These are phyloP conservation scores for Oreochromis spilurus DNA, from an alignment of 2,113 vertebrate species.

Conservation along the genomic window DNA sequence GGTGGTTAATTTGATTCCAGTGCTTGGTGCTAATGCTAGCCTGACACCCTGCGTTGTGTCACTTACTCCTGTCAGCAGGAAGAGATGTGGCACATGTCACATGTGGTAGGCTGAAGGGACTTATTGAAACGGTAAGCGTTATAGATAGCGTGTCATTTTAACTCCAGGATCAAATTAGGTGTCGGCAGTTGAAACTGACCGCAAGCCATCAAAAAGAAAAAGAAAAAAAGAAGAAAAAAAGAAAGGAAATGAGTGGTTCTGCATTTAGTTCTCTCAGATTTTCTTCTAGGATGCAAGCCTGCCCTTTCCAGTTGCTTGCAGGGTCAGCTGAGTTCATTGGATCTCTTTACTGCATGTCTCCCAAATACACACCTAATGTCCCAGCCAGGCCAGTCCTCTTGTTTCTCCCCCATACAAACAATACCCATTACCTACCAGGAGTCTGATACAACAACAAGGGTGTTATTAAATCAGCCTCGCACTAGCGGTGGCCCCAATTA, in stretches of 20 bases:
- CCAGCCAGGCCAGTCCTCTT: conserved; percentile 6
- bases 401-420: conserved; percentile 45
- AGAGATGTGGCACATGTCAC: conserved; percentile 54
- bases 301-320: conserved; percentile 38
- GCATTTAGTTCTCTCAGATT: not conserved
- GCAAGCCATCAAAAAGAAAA: not conserved
- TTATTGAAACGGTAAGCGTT: not conserved
- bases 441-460: conserved; percentile 45
- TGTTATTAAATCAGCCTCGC: conserved; percentile 45
- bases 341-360: conserved; percentile 14
- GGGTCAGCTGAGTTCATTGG: conserved; percentile 17
- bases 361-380: not conserved
- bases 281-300: not conserved
- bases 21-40: conserved; percentile 50
- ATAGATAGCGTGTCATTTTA: not conserved
- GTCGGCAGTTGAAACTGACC: not conserved
- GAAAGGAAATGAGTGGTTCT: not conserved
- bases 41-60: conserved; percentile 56
- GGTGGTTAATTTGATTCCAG: conserved; percentile 71
- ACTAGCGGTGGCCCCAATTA: conserved; percentile 43
- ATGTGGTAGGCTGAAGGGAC: conserved; percentile 15
- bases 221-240: not conserved
- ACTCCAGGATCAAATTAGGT: not conserved
- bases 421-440: conserved; percentile 31
- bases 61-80: conserved; percentile 39